Evolutionary conservation across 2,888 invertebrate species (phyloP), one percentile per base, ranked within the genome.

Genomic region (Chymomyza amoena): DNA sequence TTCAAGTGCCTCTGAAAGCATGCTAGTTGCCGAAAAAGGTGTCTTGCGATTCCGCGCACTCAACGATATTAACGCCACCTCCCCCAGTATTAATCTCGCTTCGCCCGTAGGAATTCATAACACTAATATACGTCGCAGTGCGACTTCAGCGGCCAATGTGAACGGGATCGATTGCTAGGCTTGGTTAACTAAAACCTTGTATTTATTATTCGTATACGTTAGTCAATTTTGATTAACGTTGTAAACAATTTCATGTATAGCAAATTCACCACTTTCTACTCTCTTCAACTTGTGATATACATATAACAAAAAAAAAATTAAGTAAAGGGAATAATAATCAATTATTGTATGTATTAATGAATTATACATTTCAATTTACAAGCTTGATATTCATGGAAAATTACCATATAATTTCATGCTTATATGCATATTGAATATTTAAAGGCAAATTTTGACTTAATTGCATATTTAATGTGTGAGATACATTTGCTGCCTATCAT

Each of bases 1-100:
- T 25, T 64, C 76, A 25, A 91, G 92, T 83, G 93, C 93, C 76
- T 93, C 94, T 61, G 93, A 93, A 69, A 94, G 96, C 79, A 97
- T 97, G 96, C 92, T 97, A 75, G 96, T 97, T n/a, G 96, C 96
- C 73, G 97, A 97, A 89, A 96, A 97, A 89, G 97, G 97, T 6
- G 97, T 97, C 91, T 95, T 97, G 15, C 93, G 97, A 79, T 97
- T 97, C 92, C 93, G 96, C 74, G 95, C 95, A 16, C 92, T 96
- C 80, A 95, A 94, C 92, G 89, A 90, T 72, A 84, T 78, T 16
- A 87, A 83, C 63, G 18, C 57, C 15, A 13, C 20, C 10, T 4
- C 28, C 2, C 13, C 57, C 15, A 25, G 15, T 57, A 25, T 57
- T 15, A 25, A 16, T 54, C 7, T 20, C 5, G 54, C 54, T 54